phyloP scores from a whole-genome alignment of 2,797 vertebrate genomes.

The Eremophila alpestris region DNA sequence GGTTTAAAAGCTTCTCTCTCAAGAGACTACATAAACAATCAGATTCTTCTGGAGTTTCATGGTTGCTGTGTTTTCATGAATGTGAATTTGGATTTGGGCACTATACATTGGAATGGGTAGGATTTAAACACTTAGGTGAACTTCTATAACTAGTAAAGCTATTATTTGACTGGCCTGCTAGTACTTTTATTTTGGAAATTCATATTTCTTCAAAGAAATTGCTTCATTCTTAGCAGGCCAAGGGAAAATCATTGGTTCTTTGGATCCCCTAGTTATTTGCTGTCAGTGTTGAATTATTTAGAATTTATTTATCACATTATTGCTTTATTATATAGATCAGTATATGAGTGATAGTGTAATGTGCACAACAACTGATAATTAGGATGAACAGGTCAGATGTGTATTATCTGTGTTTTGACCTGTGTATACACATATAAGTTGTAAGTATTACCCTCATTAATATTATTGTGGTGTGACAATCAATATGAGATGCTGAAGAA shows the following conservation, averaged over 20 bases:
- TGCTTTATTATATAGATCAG: not conserved
- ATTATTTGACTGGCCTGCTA: not conserved
- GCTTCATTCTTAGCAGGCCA: not conserved
- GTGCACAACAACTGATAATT: not conserved
- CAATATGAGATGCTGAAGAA: not conserved
- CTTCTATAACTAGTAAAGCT: not conserved
- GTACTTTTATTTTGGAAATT: not conserved
- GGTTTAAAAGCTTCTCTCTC: not conserved
- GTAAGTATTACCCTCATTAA: not conserved
- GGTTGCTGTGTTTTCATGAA: not conserved
- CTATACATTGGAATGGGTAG: not conserved
- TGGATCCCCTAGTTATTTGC: not conserved
- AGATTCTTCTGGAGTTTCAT: not conserved
- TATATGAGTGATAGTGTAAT: not conserved
- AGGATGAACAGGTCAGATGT: not conserved
- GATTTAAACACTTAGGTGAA: not conserved
- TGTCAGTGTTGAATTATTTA: not conserved
- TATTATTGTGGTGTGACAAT: not conserved
- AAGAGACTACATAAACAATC: not conserved
- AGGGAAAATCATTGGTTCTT: not conserved
- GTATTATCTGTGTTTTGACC: not conserved
- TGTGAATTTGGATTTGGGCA: not conserved
- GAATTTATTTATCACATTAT: not conserved
- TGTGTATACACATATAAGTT: not conserved
- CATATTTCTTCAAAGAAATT: not conserved